Evolutionary conservation across 2,797 vertebrate genomes (phyloP).

Genomic region (Fistularia commersonii): DNA sequence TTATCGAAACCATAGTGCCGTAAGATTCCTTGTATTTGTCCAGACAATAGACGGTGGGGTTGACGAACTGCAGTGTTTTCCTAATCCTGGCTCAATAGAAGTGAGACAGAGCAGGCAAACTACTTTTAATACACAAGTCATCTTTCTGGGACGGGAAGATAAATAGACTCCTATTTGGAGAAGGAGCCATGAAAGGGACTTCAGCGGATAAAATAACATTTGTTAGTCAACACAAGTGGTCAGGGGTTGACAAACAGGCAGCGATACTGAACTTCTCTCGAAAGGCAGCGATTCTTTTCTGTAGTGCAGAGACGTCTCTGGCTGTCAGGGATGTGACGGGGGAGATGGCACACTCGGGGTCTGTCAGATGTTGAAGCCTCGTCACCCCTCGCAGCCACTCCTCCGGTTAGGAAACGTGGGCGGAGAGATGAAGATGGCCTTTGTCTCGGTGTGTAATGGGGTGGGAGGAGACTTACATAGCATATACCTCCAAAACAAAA

Average conservation of each 20-base stretch:
- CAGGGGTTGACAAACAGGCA: slow-evolving; percentile 20
- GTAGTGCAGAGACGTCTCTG: slow-evolving; percentile 41
- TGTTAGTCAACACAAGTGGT: slow-evolving; percentile 43
- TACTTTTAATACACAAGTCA: slow-evolving; percentile 9
- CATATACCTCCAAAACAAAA: slow-evolving; percentile 56
- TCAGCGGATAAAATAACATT: slow-evolving; percentile 29
- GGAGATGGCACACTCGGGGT: slow-evolving; percentile 51
- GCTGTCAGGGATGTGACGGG: slow-evolving; percentile 47
- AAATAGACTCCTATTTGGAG: slow-evolving; percentile 13
- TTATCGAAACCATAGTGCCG: too few species aligned
- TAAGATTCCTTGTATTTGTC: neutral
- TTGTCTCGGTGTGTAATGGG: slow-evolving; percentile 58
- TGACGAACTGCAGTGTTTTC: neutral
- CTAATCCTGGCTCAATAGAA: slow-evolving; percentile 3
- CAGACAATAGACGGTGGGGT: neutral
- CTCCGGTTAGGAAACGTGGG: slow-evolving; percentile 44
- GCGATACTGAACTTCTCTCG: slow-evolving; percentile 25
- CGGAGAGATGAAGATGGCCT: slow-evolving; percentile 51
- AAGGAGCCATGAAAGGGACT: slow-evolving; percentile 17
- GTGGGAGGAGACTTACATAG: slow-evolving; percentile 25
- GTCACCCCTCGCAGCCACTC: slow-evolving; percentile 26
- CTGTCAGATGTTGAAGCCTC: slow-evolving; percentile 38
- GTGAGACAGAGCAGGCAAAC: slow-evolving; percentile 10
- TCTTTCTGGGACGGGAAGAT: slow-evolving; percentile 18
- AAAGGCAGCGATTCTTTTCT: slow-evolving; percentile 44